Evolutionary conservation across 1,140 invertebrate genomes (phyloP), one percentile per base, ranked within the genome.

Genomic region (Drepana arcuata): DNA sequence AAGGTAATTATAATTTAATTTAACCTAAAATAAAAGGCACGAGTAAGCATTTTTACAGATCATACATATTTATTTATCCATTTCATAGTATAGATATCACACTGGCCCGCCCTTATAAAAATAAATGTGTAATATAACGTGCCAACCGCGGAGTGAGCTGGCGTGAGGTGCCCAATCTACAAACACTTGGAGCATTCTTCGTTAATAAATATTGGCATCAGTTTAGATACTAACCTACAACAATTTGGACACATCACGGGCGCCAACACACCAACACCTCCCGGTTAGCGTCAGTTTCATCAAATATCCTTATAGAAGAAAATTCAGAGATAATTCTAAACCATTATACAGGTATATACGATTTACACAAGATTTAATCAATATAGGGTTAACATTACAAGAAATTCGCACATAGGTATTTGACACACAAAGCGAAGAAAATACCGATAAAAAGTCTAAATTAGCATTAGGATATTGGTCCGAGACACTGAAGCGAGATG

Each of bases 31-130:
- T 74, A 72, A 79, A 77, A 63, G 30, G 55, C 62, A 11, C 16
- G 13, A 18, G 18, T 73, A 74, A 74, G 75, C 72, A 79, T 75
- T 73, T 75, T 81, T 82, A 79, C 78, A 79, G 78, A 82, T 82
- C 72, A 77, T 79, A 82, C 74, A 82, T 79, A 79, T 82, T 79
- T 78, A 79, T 82, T 82, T 70, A 77, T 81, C 67, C 67, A 75
- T 79, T 79, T 82, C 63, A 79, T 79, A 79, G 64, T 82, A 78
- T 74, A 79, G 78, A 79, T 82, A 82, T 82, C 78, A 82, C 74
- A 82, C 78, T 79, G 78, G 78, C 78, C 78, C 78, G 74, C 74
- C 78, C 78, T 79, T 82, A 82, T 65, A 82, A 82, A 82, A 82
- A 79, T 79, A 82, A 81, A 71, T 79, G 72, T 81, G 73, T 78